These are phyloP conservation scores for Oreotragus oreotragus DNA, from an alignment of 2,113 vertebrate species.

Conservation along the genomic window DNA sequence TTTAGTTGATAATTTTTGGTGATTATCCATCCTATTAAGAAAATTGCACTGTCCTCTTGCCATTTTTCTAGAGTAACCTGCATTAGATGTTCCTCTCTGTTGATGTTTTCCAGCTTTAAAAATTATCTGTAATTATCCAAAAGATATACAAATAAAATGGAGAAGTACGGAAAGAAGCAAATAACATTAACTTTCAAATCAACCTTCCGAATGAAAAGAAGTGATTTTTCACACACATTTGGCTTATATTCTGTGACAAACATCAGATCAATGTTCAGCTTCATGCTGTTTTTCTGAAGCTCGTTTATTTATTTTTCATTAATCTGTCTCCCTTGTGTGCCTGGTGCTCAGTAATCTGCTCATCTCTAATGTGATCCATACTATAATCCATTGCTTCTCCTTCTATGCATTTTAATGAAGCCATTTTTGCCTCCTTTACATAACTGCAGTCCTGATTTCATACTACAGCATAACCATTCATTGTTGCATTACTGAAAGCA, in stretches of 20 bases:
- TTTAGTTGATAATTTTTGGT: background rate
- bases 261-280: background rate
- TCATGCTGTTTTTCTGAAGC: background rate
- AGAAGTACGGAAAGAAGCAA: background rate
- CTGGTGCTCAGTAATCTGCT: slow-evolving; percentile 55
- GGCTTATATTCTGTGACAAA: background rate
- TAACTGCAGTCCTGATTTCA: slow-evolving; percentile 44
- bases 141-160: slow-evolving; percentile 16
- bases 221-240: slow-evolving; percentile 6
- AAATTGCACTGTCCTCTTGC: background rate
- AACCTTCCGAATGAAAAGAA: slow-evolving; percentile 44
- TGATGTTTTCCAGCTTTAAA: background rate
- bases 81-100: background rate
- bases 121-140: slow-evolving; percentile 41
- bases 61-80: background rate
- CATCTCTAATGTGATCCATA: slow-evolving; percentile 38
- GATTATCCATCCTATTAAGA: background rate
- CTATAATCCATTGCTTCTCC: slow-evolving; percentile 49
- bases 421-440: slow-evolving; percentile 56
- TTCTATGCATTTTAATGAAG: slow-evolving; percentile 50
- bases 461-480: slow-evolving; percentile 50
- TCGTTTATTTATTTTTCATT: slow-evolving; percentile 70
- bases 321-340: slow-evolving; percentile 61
- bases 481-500: slow-evolving; percentile 58
- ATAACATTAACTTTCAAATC: slow-evolving; percentile 44